These are phyloP conservation scores for Xenops minutus DNA, from an alignment of 2,797 vertebrate genomes.

Conservation along the genomic window DNA sequence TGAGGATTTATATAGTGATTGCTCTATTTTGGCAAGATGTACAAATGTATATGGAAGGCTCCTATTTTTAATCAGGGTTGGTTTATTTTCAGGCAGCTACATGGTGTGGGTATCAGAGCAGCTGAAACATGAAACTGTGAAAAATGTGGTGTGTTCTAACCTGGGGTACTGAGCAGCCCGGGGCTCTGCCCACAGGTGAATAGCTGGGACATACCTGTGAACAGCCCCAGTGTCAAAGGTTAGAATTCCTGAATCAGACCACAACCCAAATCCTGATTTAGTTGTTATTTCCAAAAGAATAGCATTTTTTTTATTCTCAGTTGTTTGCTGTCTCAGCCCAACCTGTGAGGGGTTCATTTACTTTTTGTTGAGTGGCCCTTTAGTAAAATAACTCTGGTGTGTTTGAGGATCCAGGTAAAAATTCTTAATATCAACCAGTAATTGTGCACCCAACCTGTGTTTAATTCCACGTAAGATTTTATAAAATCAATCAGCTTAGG, in stretches of 20 bases:
- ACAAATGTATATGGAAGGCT: background rate
- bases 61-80: background rate
- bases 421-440: background rate
- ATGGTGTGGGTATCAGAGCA: background rate
- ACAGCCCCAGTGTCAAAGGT: background rate
- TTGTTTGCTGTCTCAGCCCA: background rate
- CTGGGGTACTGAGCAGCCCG: background rate
- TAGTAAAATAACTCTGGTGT: background rate
- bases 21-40: background rate
- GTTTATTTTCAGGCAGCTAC: background rate
- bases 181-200: background rate
- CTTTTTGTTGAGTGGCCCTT: background rate
- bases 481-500: background rate
- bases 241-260: fast-evolving
- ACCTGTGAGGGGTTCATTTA: no score
- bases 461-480: background rate
- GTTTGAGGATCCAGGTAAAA: background rate
- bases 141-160: fast-evolving
- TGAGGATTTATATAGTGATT: background rate
- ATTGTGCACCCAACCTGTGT: background rate
- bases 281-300: background rate
- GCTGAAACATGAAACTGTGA: background rate
- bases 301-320: background rate
- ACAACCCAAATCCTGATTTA: background rate
- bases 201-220: background rate